Evolutionary conservation across 30 jellyfish, hydroid and myxozoan species (phyloP), one percentile per base, ranked within the genome.

Genomic region (Cassiopea andromeda): DNA sequence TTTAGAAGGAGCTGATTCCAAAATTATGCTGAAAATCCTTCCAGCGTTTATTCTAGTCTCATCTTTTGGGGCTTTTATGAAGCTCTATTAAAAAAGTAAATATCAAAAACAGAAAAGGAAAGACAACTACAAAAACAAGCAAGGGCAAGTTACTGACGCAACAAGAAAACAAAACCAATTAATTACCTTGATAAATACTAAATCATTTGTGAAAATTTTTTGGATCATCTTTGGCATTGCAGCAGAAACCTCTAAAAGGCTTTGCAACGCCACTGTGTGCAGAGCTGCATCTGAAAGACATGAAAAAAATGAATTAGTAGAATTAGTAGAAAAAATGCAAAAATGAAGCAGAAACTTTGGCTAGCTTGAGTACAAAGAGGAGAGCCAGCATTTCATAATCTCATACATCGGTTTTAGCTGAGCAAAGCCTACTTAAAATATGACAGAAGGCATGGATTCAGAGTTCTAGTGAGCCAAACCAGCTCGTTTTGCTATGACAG

Each of bases 11-110:
- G 16, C 44, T 46, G 97, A 50, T 47, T 90, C 73, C 72, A 91
- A 16, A 16, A 94, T 50, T 9, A 90, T 82, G 78, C 99, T 91
- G n/a, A 94, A 46, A 46, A 94, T 60, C 46, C 83, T 60, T 4
- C 98, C 98, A 7, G 98, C 74, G 14, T 54, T 43, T 48, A 50
- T 61, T 27, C 99, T 44, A 15, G 92, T 82, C 14, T 91, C 97
- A 60, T 94, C 99, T 66, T 90, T 94, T 44, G 94, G 16, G 9
- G 98, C 90, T 60, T 48, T 46, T 89, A 87, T 84, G 46, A 90
- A 91, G 5, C 16, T 59, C 99, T 94, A 6, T 19, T 27, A 14
- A 64, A 13, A 64, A 64, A 64, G 43, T 2, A 13, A 64, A 54
- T 3, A 54, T 54, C 64, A 54, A 54, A 3, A 54, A 10, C 64